Percentiles rank a stretch among this genome's conserved stretches.
Evolutionary conservation across 2,888 invertebrate species (phyloP).

Genomic region (Meiosimyza decipiens): DNA sequence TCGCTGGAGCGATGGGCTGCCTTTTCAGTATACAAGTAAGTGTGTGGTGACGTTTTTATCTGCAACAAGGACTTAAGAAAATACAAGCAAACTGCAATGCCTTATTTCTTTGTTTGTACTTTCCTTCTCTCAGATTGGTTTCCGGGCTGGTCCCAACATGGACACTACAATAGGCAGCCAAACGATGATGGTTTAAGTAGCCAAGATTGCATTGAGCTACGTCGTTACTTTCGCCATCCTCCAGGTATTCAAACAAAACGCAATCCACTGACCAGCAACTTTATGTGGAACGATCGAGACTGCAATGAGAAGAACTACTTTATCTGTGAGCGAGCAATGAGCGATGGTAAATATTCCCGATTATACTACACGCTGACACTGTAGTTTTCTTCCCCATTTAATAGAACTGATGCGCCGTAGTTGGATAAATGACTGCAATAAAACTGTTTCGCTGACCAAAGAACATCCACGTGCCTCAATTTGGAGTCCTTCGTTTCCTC

Average conservation of each 20-base stretch:
- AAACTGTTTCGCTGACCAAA: constrained; percentile 74
- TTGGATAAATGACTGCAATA: constrained; percentile 74
- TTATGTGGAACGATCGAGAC: constrained; percentile 86
- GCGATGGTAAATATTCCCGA: constrained; percentile 70
- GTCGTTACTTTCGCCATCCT: constrained; percentile 74
- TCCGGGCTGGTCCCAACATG: constrained; percentile 80
- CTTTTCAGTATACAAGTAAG: constrained; percentile 82
- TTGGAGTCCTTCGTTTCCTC: constrained; percentile 85
- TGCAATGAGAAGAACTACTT: constrained; percentile 80
- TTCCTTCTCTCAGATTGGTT: constrained; percentile 78
- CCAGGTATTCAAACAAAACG: constrained; percentile 61
- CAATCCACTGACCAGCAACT: constrained; percentile 69
- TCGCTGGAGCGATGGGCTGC: constrained; percentile 81
- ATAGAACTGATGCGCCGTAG: constrained; percentile 67
- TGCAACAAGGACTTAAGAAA: too few species aligned
- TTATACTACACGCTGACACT: background rate
- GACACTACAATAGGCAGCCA: constrained; percentile 76
- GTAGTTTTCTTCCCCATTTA: background rate
- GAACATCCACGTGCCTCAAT: constrained; percentile 75
- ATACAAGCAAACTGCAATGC: too few species aligned
- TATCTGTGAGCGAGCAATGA: constrained; percentile 78
- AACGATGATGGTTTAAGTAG: constrained; percentile 85
- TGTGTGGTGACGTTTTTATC: constrained; percentile 7
- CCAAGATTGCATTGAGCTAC: constrained; percentile 84
- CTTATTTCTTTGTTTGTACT: background rate